These are phyloP conservation scores for Abscondita cerata DNA, from an alignment of 2,888 invertebrate genomes.

Conservation along the genomic window DNA sequence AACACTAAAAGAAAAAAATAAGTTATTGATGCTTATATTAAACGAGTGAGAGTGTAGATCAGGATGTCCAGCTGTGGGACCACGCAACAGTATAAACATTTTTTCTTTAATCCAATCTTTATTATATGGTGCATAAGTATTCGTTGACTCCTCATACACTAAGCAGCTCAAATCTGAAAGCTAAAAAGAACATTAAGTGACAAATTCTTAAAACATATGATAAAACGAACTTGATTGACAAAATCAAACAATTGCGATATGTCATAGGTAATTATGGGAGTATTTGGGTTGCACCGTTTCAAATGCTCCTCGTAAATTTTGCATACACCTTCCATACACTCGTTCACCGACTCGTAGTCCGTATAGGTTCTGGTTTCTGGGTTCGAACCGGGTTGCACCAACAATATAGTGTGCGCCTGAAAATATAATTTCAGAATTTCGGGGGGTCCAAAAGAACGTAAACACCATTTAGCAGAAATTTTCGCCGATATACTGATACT, in stretches of 20 bases:
- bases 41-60: slow-evolving; percentile 34
- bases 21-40: neutral
- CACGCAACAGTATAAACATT: slow-evolving; percentile 92
- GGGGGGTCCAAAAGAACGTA: too few relatives aligned
- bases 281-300: slow-evolving; percentile 93
- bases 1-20: neutral
- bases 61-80: slow-evolving; percentile 85
- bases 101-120: slow-evolving; percentile 99
- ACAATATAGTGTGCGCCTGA: slow-evolving; percentile 94
- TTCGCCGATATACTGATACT: too few relatives aligned
- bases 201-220: neutral
- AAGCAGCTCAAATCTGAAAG: slow-evolving; percentile 94
- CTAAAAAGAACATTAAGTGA: slow-evolving; percentile 49
- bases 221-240: slow-evolving; percentile 78
- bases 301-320: slow-evolving; percentile 99
- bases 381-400: slow-evolving; percentile 92
- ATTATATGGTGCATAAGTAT: slow-evolving; percentile 97
- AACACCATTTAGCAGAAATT: too few relatives aligned
- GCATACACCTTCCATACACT: slow-evolving; percentile 98
- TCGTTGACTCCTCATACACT: slow-evolving; percentile 94
- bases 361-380: slow-evolving; percentile 97
- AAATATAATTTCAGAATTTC: slow-evolving; percentile 47
- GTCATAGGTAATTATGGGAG: slow-evolving; percentile 97
- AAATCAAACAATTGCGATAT: slow-evolving; percentile 98
- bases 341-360: slow-evolving; percentile 97